Conservation (phyloP, 2,797 vertebrate genomes). For the Picus viridis region DNA sequence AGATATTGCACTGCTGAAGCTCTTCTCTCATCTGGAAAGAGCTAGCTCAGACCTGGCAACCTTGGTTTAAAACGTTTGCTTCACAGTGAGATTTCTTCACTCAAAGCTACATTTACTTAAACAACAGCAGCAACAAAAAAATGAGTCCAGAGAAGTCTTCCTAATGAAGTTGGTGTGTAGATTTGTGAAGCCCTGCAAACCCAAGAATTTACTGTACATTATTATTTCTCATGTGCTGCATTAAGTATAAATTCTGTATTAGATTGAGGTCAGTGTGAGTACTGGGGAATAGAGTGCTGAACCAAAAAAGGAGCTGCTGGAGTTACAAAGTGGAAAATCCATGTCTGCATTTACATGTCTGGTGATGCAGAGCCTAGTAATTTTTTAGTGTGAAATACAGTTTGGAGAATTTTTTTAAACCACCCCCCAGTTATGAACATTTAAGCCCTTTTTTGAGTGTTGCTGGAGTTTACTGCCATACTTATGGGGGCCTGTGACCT, state of each 20-base stretch:
- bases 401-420: neutral
- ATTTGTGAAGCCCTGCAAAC: slow-evolving; percentile 1
- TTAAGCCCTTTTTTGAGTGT: neutral
- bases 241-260: neutral
- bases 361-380: neutral
- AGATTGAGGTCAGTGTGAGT: neutral
- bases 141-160: neutral
- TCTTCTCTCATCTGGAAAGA: neutral
- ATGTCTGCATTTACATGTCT: neutral
- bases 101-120: neutral
- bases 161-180: neutral
- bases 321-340: neutral
- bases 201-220: neutral
- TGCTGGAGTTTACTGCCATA: neutral
- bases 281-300: neutral
- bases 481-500: neutral
- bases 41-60: neutral
- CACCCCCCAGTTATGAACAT: neutral
- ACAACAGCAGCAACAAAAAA: neutral
- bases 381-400: neutral
- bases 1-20: neutral
- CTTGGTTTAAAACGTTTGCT: neutral
- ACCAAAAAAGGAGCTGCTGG: neutral
- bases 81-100: neutral
- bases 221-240: neutral